These are phyloP conservation scores for Varanus salvator DNA, from an alignment of 2,113 vertebrate genomes.

Conservation along the genomic window DNA sequence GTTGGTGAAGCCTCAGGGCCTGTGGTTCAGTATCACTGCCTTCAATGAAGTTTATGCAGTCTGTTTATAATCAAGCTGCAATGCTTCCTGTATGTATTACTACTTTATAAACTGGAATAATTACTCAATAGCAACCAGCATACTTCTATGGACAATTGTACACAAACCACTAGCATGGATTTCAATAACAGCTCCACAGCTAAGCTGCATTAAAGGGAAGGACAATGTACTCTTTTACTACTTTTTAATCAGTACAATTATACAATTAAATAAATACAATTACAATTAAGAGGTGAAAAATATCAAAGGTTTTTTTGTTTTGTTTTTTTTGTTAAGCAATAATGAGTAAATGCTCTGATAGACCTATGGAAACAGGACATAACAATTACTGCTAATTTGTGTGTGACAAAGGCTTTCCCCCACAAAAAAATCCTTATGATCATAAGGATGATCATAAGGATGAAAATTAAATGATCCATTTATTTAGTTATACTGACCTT, in stretches of 20 bases:
- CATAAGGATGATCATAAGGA: not conserved
- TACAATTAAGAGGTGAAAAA: not conserved
- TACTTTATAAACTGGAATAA: not conserved
- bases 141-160: not conserved
- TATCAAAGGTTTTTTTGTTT: not conserved
- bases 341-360: not conserved
- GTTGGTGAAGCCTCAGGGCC: not conserved
- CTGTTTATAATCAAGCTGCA: not conserved
- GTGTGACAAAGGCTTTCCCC: not conserved
- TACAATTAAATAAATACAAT: too few relatives aligned
- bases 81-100: not conserved
- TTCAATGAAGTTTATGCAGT: not conserved
- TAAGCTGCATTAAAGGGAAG: not conserved
- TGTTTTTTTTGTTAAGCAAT: not conserved
- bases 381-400: not conserved
- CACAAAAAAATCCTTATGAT: not conserved
- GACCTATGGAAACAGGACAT: not conserved
- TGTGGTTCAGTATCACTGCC: not conserved
- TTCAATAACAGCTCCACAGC: not conserved
- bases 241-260: not conserved
- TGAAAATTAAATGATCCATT: constrained; percentile 13
- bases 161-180: not conserved
- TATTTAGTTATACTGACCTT: not conserved
- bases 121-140: not conserved
- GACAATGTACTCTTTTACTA: not conserved